phyloP scores from a whole-genome alignment of 2,113 vertebrate genomes.

The Anas platyrhynchos region DNA sequence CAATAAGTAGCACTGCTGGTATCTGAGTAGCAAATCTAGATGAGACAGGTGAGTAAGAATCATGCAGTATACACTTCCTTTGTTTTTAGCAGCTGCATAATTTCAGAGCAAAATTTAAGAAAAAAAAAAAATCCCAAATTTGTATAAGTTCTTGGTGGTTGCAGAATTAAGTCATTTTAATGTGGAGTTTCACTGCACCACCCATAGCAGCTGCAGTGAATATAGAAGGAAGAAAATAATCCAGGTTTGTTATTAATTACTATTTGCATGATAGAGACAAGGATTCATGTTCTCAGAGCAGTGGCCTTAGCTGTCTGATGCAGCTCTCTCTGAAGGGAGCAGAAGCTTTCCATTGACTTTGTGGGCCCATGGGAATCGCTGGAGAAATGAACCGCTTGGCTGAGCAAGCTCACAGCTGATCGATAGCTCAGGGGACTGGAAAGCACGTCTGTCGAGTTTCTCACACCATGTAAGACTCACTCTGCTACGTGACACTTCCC shows the following conservation, averaged over 20 bases:
- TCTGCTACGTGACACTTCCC: background rate
- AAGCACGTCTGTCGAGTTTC: background rate
- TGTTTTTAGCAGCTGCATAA: background rate
- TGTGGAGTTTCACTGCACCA: background rate
- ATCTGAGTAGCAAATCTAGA: background rate
- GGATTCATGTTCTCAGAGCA: background rate
- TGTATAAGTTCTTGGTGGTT: background rate
- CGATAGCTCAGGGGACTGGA: background rate
- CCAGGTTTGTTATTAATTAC: background rate
- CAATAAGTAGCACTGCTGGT: background rate
- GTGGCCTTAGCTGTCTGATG: background rate
- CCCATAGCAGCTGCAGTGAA: background rate
- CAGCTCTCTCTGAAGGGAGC: background rate
- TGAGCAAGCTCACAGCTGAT: background rate
- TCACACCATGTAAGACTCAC: fast-evolving
- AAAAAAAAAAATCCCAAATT: background rate
- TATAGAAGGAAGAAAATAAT: background rate
- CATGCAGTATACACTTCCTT: background rate
- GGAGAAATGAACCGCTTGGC: background rate
- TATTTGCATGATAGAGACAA: background rate
- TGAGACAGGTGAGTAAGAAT: background rate
- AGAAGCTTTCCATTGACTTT: background rate
- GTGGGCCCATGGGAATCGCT: background rate
- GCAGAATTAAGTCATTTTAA: background rate
- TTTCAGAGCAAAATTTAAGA: background rate